A percentile compares a stretch with the other conserved stretches of the same genome.
phyloP scores from a whole-genome alignment of 1,140 invertebrate species.

The Euura saliciscinereae region DNA sequence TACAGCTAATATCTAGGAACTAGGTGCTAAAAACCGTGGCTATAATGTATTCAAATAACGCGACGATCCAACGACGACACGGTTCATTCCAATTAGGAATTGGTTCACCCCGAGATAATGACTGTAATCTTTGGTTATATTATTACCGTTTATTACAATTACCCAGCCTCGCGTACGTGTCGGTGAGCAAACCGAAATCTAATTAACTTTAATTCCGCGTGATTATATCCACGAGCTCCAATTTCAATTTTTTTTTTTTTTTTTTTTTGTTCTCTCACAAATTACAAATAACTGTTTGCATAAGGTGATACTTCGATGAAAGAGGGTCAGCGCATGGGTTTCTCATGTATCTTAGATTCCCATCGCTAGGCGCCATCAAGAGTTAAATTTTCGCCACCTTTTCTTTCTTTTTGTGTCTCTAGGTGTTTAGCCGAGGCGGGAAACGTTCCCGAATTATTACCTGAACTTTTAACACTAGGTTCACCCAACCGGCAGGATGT shows the following conservation, averaged over 20 bases:
- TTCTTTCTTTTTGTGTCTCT: not conserved
- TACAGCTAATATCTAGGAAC: not conserved
- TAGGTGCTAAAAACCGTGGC: not conserved
- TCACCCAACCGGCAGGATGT: not conserved
- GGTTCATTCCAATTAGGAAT: constrained; percentile 14
- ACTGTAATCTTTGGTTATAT: constrained; percentile 39
- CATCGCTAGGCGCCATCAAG: constrained; percentile 42
- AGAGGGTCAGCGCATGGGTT: not conserved
- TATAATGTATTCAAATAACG: constrained; percentile 17
- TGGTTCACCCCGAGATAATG: constrained; percentile 26
- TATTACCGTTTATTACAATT: constrained; percentile 34
- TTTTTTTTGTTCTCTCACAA: no score
- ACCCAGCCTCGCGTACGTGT: not conserved
- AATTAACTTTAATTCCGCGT: constrained; percentile 38
- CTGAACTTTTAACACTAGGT: not conserved
- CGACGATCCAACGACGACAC: not conserved
- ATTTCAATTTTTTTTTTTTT: not conserved
- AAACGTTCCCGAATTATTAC: no score
- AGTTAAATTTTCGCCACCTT: constrained; percentile 46
- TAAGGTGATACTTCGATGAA: no score
- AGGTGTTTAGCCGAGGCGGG: not conserved
- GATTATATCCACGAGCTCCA: constrained; percentile 28
- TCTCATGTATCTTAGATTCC: not conserved
- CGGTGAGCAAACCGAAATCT: constrained; percentile 20
- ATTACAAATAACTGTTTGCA: no score